A percentile compares a stretch with the other conserved stretches of the same genome.
Conservation (phyloP, 2,888 invertebrate species). For the Helleia helle region DNA sequence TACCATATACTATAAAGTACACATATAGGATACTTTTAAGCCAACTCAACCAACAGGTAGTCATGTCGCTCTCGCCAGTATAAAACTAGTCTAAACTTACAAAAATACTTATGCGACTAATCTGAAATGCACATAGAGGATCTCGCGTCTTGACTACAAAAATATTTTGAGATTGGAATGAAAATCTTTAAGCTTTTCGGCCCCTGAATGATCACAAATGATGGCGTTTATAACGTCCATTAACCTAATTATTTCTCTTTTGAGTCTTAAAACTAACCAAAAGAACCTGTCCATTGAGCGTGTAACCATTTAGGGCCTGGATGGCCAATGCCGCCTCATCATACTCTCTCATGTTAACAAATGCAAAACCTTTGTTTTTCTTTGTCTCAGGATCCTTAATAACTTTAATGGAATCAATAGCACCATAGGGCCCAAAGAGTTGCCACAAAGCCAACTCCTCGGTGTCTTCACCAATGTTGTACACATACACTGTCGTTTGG, state of each 20-base stretch:
- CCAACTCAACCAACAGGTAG: conserved; percentile 67
- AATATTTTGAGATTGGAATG: conserved; percentile 74
- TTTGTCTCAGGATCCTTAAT: conserved; percentile 71
- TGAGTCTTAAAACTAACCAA: conserved; percentile 74
- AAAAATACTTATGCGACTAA: conserved; percentile 73
- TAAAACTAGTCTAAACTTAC: conserved; percentile 71
- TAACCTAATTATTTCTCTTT: conserved; percentile 64
- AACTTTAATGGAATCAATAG: conserved; percentile 70
- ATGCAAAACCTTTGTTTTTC: conserved; percentile 71
- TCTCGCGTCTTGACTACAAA: conserved; percentile 69
- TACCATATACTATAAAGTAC: conserved; percentile 66
- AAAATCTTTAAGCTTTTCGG: conserved; percentile 64
- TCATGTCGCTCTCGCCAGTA: conserved; percentile 69
- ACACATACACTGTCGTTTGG: conserved; percentile 70
- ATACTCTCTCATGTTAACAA: conserved; percentile 71
- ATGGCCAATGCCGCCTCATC: conserved; percentile 71
- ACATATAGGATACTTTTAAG: conserved; percentile 70
- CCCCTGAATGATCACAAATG: conserved; percentile 57
- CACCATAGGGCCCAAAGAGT: conserved; percentile 69
- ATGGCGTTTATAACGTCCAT: conserved; percentile 59
- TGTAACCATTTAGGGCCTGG: conserved; percentile 68
- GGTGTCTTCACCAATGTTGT: conserved; percentile 69
- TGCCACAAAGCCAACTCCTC: conserved; percentile 70
- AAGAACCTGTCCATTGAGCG: conserved; percentile 72
- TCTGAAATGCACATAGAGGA: conserved; percentile 72